These are phyloP conservation scores for Theocolax elegans DNA, from an alignment of 1,140 invertebrate species.

Conservation along the genomic window DNA sequence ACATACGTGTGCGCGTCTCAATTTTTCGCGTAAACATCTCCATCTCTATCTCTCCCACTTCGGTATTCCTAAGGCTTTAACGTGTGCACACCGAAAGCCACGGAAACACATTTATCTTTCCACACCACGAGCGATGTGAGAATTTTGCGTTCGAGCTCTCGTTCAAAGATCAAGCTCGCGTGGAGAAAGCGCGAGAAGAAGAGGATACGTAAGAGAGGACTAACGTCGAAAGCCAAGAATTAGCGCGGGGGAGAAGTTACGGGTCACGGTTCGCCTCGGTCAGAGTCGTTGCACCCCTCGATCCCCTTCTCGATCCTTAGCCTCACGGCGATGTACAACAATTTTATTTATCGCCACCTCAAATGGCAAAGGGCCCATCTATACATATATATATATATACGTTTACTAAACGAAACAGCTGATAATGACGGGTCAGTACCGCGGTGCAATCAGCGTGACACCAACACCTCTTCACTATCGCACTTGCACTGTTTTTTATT, in stretches of 20 bases:
- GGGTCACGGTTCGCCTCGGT: background rate
- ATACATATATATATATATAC: background rate
- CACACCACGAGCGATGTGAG: background rate
- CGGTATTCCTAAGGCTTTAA: background rate
- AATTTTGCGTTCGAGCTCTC: background rate
- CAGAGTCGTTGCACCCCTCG: background rate
- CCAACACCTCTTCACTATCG: too few relatives aligned
- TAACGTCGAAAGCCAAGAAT: slow-evolving; percentile 5
- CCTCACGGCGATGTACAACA: background rate
- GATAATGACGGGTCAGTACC: background rate
- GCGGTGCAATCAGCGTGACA: slow-evolving; percentile 4
- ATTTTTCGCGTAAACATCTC: background rate
- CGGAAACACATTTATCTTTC: slow-evolving; percentile 12
- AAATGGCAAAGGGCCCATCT: background rate
- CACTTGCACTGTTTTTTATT: too few relatives aligned
- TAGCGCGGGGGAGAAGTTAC: background rate
- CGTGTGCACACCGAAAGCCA: background rate
- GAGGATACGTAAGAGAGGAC: background rate
- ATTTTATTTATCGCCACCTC: slow-evolving; percentile 4
- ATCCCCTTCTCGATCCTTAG: background rate
- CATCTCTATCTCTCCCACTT: background rate
- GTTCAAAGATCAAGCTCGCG: background rate
- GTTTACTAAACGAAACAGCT: slow-evolving; percentile 1
- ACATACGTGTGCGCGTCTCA: background rate
- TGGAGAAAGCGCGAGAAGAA: background rate